A percentile compares a stretch with the other conserved stretches of the same genome.
These are phyloP conservation scores for Seira sanloemensis DNA, from an alignment of 2,888 invertebrate genomes.

Conservation along the genomic window DNA sequence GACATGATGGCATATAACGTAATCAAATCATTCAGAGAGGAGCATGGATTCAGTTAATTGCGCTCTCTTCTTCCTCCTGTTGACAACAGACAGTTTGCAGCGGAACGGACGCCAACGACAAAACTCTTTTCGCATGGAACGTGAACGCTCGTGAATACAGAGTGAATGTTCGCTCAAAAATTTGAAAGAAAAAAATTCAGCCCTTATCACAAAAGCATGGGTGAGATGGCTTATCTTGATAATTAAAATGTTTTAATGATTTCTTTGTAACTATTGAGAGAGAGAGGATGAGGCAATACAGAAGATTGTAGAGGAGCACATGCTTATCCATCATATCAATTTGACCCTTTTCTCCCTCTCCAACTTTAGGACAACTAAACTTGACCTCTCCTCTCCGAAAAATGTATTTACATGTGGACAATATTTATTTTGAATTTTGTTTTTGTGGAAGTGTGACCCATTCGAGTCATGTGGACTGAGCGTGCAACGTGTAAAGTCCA, in stretches of 20 bases:
- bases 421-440: constrained; percentile 3
- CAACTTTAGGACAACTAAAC: neutral
- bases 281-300: neutral
- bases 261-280: neutral
- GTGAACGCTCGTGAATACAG: too few relatives aligned
- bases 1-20: too few relatives aligned
- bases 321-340: neutral
- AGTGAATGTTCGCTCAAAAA: neutral
- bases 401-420: neutral
- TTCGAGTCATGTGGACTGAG: neutral
- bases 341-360: neutral
- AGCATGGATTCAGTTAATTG: too few relatives aligned
- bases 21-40: too few relatives aligned
- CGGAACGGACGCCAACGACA: too few relatives aligned
- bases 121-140: too few relatives aligned
- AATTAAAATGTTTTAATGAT: neutral
- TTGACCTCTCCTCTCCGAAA: neutral
- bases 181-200: neutral
- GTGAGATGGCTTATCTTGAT: neutral
- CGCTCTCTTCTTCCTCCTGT: too few relatives aligned
- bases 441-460: constrained; percentile 7
- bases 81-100: too few relatives aligned
- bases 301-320: neutral
- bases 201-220: neutral
- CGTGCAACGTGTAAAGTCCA: neutral